A percentile compares a stretch with the other conserved stretches of the same genome.
Conservation (phyloP, 2,888 invertebrate genomes). For the Drosophila rubida region DNA sequence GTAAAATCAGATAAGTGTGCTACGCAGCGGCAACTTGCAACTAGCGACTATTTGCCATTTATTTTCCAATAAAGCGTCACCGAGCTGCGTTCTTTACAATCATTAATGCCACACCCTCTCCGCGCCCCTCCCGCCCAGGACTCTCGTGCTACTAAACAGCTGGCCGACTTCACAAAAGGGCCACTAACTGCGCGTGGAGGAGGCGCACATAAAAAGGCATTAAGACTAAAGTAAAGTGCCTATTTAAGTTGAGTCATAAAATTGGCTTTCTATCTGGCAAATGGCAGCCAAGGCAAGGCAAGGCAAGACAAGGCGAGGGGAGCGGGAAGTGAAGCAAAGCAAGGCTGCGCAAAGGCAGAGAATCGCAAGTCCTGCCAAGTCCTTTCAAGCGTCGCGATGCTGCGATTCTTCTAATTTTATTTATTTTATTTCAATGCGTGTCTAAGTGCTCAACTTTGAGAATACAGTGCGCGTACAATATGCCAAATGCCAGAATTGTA, state of each 20-base stretch:
- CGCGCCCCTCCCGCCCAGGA: not conserved
- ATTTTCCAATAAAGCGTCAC: conserved; percentile 76
- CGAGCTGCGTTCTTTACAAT: conserved; percentile 59
- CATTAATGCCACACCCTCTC: conserved; percentile 64
- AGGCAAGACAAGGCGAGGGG: not conserved
- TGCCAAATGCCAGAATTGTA: conserved; percentile 34
- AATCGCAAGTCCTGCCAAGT: conserved; percentile 8
- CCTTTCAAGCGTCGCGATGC: not conserved
- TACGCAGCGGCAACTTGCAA: conserved; percentile 40
- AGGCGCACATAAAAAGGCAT: conserved; percentile 76
- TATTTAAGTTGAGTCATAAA: conserved; percentile 82
- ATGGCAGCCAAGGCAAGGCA: not conserved
- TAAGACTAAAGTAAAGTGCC: conserved; percentile 80
- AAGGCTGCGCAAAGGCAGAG: not conserved
- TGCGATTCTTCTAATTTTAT: conserved; percentile 70
- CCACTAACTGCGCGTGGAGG: conserved; percentile 56
- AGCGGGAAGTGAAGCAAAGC: too few relatives aligned
- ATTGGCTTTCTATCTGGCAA: conserved; percentile 79
- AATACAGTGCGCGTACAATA: conserved; percentile 35
- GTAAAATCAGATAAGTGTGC: conserved; percentile 76
- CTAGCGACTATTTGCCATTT: conserved; percentile 74
- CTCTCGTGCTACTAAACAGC: conserved; percentile 24
- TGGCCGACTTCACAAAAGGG: conserved; percentile 37
- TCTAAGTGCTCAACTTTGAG: conserved; percentile 65
- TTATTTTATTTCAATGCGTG: conserved; percentile 79